These are phyloP conservation scores for Microchrysa polita DNA, from an alignment of 2,888 invertebrate species.

Conservation along the genomic window DNA sequence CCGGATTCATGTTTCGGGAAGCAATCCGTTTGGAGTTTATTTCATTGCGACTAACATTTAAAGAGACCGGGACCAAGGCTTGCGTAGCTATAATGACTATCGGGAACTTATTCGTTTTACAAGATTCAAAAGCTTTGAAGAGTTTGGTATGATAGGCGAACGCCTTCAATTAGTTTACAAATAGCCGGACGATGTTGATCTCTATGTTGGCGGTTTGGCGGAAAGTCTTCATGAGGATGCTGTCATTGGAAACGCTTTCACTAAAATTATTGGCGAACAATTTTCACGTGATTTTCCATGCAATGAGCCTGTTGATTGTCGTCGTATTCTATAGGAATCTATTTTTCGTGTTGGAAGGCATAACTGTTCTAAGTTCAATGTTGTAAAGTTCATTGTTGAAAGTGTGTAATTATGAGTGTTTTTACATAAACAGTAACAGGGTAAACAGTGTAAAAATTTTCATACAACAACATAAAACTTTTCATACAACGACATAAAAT, in stretches of 20 bases:
- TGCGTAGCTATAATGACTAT: slow-evolving; percentile 81
- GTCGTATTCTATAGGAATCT: slow-evolving; percentile 71
- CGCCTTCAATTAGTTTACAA: slow-evolving; percentile 70
- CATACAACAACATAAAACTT: too few species aligned
- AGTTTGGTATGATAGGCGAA: slow-evolving; percentile 66
- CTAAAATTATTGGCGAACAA: slow-evolving; percentile 84
- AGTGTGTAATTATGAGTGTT: too few species aligned
- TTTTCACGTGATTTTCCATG: slow-evolving; percentile 71
- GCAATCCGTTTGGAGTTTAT: slow-evolving; percentile 81
- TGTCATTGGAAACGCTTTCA: slow-evolving; percentile 79
- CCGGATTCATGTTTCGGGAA: slow-evolving; percentile 82
- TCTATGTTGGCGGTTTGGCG: slow-evolving; percentile 82
- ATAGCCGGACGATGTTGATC: slow-evolving; percentile 80
- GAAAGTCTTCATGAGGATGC: slow-evolving; percentile 75
- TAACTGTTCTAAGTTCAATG: slow-evolving; percentile 45
- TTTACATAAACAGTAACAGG: too few species aligned
- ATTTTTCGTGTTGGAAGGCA: slow-evolving; percentile 72
- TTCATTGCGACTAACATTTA: slow-evolving; percentile 82
- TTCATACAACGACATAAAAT: too few species aligned
- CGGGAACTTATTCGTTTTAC: slow-evolving; percentile 76
- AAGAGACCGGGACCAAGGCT: slow-evolving; percentile 80
- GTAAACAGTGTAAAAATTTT: too few species aligned
- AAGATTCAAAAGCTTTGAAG: slow-evolving; percentile 71
- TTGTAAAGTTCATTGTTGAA: too few species aligned
- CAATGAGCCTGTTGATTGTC: slow-evolving; percentile 74